Evolutionary conservation across 1,140 invertebrate species (phyloP), one percentile per base, ranked within the genome.

Genomic region (Limonius californicus): DNA sequence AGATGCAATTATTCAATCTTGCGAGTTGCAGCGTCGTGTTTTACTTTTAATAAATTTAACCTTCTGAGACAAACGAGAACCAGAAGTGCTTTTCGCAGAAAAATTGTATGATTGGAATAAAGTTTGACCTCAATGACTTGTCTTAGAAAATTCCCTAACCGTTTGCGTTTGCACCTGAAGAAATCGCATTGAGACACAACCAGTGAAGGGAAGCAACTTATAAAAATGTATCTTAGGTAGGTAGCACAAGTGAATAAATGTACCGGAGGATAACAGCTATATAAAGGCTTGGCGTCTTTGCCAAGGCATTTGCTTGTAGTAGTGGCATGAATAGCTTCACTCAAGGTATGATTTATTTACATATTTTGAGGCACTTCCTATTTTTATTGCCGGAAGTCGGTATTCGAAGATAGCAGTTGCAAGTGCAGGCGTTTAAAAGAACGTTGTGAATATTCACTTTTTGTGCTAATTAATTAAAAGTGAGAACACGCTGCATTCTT

Each of bases 221-320:
- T 60, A 60, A 60, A 60, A 60, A 60, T 60, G 47, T 60, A 43
- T 60, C 45, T 50, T 43, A 27, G 58, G 58, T 60, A 60, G 58
- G 58, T 60, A 53, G 58, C 32, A 50, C 16, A 59, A 57, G 32
- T 35, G 32, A 32, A 57, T 32, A 57, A 32, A 58, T 43, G 32
- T 58, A 35, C 58, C 20, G 58, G 9, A 53, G 39, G n/a, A 19
- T 18, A 60, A 60, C 32, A 60, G 58, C 58, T 60, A 60, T 60
- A 60, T 60, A 60, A 60, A 60, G 42, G 45, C 58, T 15, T 27
- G 20, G 16, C 47, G 27, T 43, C 21, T 19, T 15, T 53, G 45
- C 58, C 23, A 60, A 53, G 45, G 58, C 58, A 60, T 60, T 60
- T 60, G 58, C 58, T 50, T 60, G 58, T 60, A 53, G 59, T 61